Percentiles rank a stretch among this genome's conserved stretches.
Conservation (phyloP, 1,140 invertebrate species). For the Drosophila obscura region DNA sequence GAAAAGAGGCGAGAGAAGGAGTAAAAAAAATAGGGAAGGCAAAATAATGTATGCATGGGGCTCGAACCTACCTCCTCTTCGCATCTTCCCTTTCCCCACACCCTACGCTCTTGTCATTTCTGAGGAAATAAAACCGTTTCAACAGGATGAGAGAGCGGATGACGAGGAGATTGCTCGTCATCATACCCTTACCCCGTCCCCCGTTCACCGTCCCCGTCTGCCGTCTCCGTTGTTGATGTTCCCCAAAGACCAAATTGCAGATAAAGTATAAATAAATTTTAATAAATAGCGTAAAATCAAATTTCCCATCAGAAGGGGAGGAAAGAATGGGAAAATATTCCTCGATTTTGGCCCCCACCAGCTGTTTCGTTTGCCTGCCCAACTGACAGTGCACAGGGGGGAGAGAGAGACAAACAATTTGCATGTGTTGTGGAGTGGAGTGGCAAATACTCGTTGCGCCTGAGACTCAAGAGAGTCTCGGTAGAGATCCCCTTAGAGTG, state of each 20-base stretch:
- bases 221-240: constrained; percentile 5
- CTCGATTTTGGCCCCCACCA: no score
- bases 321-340: background rate
- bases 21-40: background rate
- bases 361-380: no score
- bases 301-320: constrained; percentile 43
- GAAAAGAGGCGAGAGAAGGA: no score
- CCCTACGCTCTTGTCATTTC: background rate
- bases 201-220: no score
- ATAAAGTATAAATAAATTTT: constrained; percentile 78
- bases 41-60: constrained; percentile 51
- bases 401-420: no score
- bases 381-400: no score
- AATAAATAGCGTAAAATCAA: constrained; percentile 75
- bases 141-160: constrained; percentile 40
- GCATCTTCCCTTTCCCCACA: background rate
- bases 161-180: constrained; percentile 45
- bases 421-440: no score
- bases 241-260: constrained; percentile 47
- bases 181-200: no score
- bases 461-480: no score
- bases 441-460: no score
- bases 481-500: no score
- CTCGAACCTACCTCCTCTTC: background rate
- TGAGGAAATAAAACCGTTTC: constrained; percentile 10